Conservation (phyloP, 1,140 invertebrate genomes). For the Scaptodrosophila lebanonensis region DNA sequence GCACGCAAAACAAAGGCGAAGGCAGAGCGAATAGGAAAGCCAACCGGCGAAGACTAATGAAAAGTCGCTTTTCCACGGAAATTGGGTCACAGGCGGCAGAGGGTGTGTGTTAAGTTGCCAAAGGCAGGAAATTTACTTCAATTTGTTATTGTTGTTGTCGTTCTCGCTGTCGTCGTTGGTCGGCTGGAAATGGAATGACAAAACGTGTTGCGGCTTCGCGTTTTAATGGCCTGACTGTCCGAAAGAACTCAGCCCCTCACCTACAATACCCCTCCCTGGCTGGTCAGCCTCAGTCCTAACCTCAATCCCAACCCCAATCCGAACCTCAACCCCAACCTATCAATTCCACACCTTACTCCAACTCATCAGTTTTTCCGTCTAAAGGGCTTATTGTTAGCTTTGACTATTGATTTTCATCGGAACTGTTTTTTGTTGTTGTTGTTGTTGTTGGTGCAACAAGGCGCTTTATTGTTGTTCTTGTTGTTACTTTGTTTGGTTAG, state of each 20-base stretch:
- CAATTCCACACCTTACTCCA: no score
- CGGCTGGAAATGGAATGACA: slow-evolving; percentile 62
- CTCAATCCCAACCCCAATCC: slow-evolving; percentile 9
- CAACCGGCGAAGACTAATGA: slow-evolving; percentile 52
- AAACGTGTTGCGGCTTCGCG: slow-evolving; percentile 55
- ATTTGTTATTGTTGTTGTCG: slow-evolving; percentile 51
- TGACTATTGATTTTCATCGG: slow-evolving; percentile 56
- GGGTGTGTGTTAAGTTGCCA: not conserved
- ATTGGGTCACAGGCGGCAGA: slow-evolving; percentile 50
- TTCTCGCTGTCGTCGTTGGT: slow-evolving; percentile 1
- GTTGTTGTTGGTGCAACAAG: slow-evolving; percentile 56
- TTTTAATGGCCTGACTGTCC: slow-evolving; percentile 4
- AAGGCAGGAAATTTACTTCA: slow-evolving; percentile 58
- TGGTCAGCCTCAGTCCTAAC: slow-evolving; percentile 24
- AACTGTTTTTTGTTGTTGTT: slow-evolving; percentile 46
- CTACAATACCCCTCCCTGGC: not conserved
- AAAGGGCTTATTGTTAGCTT: not conserved
- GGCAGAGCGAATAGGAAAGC: slow-evolving; percentile 36
- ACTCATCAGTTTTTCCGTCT: no score
- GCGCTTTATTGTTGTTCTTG: slow-evolving; percentile 37
- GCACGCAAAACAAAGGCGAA: slow-evolving; percentile 24
- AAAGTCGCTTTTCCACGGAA: slow-evolving; percentile 67
- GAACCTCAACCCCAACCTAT: slow-evolving; percentile 8
- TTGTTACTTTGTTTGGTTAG: slow-evolving; percentile 50
- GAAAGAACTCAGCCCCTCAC: slow-evolving; percentile 12